Evolutionary conservation across 1,140 invertebrate species (phyloP).

Genomic region (Leptonema lineaticorne): DNA sequence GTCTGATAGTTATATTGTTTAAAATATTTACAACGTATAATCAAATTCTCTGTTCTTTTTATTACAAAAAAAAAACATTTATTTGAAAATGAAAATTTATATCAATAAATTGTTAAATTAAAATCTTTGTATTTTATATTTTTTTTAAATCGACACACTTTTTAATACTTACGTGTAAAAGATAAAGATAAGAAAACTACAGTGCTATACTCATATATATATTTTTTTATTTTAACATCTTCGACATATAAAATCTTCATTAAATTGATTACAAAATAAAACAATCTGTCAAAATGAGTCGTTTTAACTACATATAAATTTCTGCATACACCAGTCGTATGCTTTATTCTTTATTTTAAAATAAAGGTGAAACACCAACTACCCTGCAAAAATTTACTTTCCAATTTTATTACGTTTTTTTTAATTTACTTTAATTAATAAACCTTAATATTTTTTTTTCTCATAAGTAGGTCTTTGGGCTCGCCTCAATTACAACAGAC

Average conservation of each 20-base stretch:
- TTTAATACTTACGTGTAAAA: too few relatives aligned
- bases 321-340: slow-evolving; percentile 13
- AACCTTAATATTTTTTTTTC: slow-evolving; percentile 19
- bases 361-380: slow-evolving; percentile 38
- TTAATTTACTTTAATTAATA: slow-evolving; percentile 3
- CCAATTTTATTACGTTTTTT: background rate
- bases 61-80: too few relatives aligned
- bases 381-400: slow-evolving; percentile 38
- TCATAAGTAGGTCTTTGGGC: slow-evolving; percentile 42
- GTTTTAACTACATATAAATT: slow-evolving; percentile 1
- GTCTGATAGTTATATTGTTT: too few relatives aligned
- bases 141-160: too few relatives aligned
- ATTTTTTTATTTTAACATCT: slow-evolving; percentile 20
- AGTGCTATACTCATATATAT: background rate
- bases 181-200: too few relatives aligned
- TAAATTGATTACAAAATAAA: slow-evolving; percentile 42
- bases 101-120: too few relatives aligned
- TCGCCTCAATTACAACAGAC: slow-evolving; percentile 23
- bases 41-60: too few relatives aligned
- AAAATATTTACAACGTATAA: too few relatives aligned
- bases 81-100: too few relatives aligned
- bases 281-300: slow-evolving; percentile 35
- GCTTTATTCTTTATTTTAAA: too few relatives aligned
- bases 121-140: too few relatives aligned
- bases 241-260: slow-evolving; percentile 33